Evolutionary conservation across 2,888 invertebrate species (phyloP).

Genomic region (Automeris io): DNA sequence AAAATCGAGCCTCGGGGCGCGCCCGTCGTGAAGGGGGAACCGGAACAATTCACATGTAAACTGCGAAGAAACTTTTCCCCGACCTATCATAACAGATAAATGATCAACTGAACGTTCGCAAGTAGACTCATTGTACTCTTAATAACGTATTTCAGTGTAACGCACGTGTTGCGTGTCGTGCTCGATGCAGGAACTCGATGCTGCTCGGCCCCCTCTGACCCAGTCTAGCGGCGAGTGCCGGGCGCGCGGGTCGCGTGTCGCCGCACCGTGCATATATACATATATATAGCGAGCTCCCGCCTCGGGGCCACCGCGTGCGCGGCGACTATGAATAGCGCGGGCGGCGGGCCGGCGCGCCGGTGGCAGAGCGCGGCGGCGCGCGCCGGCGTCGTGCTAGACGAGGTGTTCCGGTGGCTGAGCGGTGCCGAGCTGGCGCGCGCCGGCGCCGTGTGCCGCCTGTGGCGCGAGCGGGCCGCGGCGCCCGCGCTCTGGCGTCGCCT

Average conservation of each 20-base stretch:
- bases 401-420: constrained; percentile 34
- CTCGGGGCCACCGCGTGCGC: neutral
- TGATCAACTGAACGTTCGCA: no score
- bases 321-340: neutral
- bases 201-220: no score
- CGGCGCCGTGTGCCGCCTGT: constrained; percentile 38
- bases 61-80: no score
- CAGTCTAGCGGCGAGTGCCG: neutral
- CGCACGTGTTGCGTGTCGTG: no score
- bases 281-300: neutral
- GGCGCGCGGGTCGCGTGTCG: neutral
- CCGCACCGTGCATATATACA: neutral
- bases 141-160: no score
- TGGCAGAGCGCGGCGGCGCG: constrained; percentile 21
- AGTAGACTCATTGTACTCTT: no score
- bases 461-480: constrained; percentile 41
- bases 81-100: no score
- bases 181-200: no score
- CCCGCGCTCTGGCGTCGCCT: constrained; percentile 41
- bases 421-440: constrained; percentile 33
- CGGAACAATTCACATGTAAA: no score
- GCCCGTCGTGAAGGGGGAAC: no score
- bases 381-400: constrained; percentile 21
- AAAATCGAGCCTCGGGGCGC: no score
- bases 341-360: neutral